These are phyloP conservation scores for Poeciliopsis gracilis DNA, from an alignment of 2,797 vertebrate species.

Conservation along the genomic window DNA sequence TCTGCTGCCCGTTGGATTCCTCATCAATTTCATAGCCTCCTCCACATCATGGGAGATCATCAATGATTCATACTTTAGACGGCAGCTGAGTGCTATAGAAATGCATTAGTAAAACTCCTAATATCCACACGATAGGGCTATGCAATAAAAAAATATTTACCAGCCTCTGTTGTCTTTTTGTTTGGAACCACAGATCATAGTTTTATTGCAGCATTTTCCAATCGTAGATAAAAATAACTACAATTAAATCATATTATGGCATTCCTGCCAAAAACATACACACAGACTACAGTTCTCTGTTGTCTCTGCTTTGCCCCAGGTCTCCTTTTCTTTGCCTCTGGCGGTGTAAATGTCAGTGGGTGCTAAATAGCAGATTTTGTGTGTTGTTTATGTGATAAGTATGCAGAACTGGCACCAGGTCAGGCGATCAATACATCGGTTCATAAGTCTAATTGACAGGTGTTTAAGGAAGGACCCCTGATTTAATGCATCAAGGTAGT, in stretches of 20 bases:
- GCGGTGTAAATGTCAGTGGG: constrained; percentile 62
- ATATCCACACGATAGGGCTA: constrained; percentile 53
- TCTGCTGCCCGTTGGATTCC: constrained; percentile 71
- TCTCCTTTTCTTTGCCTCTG: constrained; percentile 58
- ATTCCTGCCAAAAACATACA: constrained; percentile 9
- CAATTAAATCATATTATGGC: constrained; percentile 58
- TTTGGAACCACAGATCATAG: constrained; percentile 43
- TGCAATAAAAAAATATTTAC: constrained; percentile 66
- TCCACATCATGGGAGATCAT: constrained; percentile 66
- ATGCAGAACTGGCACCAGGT: constrained; percentile 58
- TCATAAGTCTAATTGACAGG: constrained; percentile 63
- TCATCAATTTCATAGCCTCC: constrained; percentile 73
- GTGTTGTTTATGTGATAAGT: constrained; percentile 53
- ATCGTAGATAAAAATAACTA: constrained; percentile 51
- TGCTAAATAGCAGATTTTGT: constrained; percentile 67
- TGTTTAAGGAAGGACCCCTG: constrained; percentile 54
- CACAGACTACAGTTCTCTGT: neutral
- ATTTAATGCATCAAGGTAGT: constrained; percentile 23
- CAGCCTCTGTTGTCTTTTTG: constrained; percentile 52
- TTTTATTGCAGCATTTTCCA: constrained; percentile 52
- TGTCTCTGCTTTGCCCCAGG: constrained; percentile 38
- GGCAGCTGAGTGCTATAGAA: constrained; percentile 60
- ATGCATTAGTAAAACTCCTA: constrained; percentile 62
- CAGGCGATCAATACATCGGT: constrained; percentile 70
- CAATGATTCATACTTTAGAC: constrained; percentile 74